Percentiles rank a stretch among this genome's conserved stretches.
phyloP scores from a whole-genome alignment of 2,888 invertebrate genomes.

The Agrotis clavis region DNA sequence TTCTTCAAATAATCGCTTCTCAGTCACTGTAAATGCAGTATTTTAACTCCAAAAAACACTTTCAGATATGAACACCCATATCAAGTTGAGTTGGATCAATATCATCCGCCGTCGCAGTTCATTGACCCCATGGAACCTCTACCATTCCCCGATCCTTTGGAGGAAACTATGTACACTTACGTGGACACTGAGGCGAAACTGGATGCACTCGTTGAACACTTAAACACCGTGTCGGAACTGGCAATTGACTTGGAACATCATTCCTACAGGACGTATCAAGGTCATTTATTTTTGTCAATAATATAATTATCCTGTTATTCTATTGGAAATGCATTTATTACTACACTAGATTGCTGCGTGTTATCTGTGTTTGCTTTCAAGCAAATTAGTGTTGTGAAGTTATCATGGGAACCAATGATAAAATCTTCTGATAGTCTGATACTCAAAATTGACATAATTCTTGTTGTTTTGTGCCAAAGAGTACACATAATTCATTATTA shows the following conservation, averaged over 20 bases:
- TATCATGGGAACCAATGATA: background rate
- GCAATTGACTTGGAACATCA: slow-evolving; percentile 99
- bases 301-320: background rate
- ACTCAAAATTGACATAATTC: too few relatives aligned
- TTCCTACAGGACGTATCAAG: slow-evolving; percentile 97
- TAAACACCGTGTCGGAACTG: slow-evolving; percentile 93
- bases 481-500: too few relatives aligned
- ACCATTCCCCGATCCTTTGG: slow-evolving; percentile 82
- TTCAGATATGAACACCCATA: slow-evolving; percentile 97
- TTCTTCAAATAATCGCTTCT: too few relatives aligned
- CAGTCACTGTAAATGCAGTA: background rate
- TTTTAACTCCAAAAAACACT: slow-evolving; percentile 28
- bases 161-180: slow-evolving; percentile 93
- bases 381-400: background rate
- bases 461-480: too few relatives aligned
- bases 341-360: background rate
- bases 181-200: slow-evolving; percentile 93
- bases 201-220: slow-evolving; percentile 92
- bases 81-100: slow-evolving; percentile 95
- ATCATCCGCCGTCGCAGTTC: slow-evolving; percentile 92
- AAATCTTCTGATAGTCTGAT: too few relatives aligned
- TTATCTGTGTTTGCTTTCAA: background rate
- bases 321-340: background rate
- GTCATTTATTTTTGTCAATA: slow-evolving; percentile 78
- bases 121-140: slow-evolving; percentile 83